Conservation (phyloP, 2,113 vertebrate genomes). For the Aldabrachelys gigantea region DNA sequence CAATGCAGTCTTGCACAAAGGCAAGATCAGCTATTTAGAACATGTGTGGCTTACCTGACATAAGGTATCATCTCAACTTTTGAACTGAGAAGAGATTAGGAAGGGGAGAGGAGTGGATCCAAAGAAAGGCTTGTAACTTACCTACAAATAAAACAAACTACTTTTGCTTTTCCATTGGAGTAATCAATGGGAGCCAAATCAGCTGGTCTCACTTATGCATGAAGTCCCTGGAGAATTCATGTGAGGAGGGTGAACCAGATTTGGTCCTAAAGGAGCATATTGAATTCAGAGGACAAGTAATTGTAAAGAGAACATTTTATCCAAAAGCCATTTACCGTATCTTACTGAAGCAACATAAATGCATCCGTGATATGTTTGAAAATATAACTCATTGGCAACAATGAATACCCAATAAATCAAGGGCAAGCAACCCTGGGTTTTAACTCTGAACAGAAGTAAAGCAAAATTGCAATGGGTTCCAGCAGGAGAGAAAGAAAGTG, state of each 20-base stretch:
- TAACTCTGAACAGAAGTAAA: slow-evolving; percentile 37
- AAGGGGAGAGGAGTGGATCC: not conserved
- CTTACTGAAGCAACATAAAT: slow-evolving; percentile 25
- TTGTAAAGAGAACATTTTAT: slow-evolving; percentile 25
- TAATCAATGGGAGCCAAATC: not conserved
- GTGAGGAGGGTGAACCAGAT: not conserved
- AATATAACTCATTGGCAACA: slow-evolving; percentile 54
- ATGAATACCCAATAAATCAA: slow-evolving; percentile 62
- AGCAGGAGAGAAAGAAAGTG: slow-evolving; percentile 38
- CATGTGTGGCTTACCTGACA: not conserved
- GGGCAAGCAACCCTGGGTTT: slow-evolving; percentile 36
- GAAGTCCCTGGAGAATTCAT: not conserved
- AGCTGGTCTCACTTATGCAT: not conserved
- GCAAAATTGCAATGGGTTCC: slow-evolving; percentile 41
- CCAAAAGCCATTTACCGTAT: slow-evolving; percentile 29
- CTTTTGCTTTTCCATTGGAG: not conserved
- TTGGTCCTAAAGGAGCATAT: not conserved
- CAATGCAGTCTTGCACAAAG: not conserved
- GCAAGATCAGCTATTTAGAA: not conserved
- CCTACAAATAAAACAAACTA: not conserved
- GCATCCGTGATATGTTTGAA: slow-evolving; percentile 53
- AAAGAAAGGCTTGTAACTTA: not conserved
- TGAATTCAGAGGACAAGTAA: slow-evolving; percentile 26
- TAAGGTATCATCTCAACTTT: not conserved
- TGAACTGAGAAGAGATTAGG: not conserved